Conservation (phyloP, 2,113 vertebrate genomes). For the Esox niger region DNA sequence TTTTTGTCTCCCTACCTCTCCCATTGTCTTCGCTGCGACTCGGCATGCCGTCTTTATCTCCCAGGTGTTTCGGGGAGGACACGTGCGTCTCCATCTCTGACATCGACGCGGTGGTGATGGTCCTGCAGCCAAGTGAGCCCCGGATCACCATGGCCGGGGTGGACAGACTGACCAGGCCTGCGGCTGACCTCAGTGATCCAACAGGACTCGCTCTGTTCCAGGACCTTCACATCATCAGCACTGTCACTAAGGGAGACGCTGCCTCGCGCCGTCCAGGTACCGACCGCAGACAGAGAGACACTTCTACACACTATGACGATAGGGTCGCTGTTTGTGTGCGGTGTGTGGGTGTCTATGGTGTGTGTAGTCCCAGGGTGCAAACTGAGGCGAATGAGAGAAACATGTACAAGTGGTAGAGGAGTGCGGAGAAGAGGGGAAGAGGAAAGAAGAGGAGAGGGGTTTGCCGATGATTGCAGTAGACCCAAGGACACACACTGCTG, state of each 20-base stretch:
- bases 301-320: neutral
- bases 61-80: conserved; percentile 96
- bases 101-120: conserved; percentile 90
- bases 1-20: neutral
- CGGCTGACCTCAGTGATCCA: conserved; percentile 76
- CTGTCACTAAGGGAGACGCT: conserved; percentile 76
- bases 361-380: neutral
- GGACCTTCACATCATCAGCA: conserved; percentile 90
- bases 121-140: conserved; percentile 91
- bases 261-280: conserved; percentile 61
- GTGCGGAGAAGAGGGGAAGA: neutral
- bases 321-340: no score
- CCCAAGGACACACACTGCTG: no score
- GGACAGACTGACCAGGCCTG: conserved; percentile 82
- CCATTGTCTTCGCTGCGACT: no score
- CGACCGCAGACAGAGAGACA: neutral
- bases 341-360: no score
- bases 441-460: neutral
- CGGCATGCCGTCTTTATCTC: neutral
- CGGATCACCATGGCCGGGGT: conserved; percentile 88
- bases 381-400: neutral
- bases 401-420: neutral
- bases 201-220: conserved; percentile 82
- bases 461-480: no score
- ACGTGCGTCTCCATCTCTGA: conserved; percentile 91